Percentiles rank a stretch among this genome's conserved stretches.
Evolutionary conservation across 1,140 invertebrate genomes (phyloP).

Genomic region (Aphaenogaster rudis): DNA sequence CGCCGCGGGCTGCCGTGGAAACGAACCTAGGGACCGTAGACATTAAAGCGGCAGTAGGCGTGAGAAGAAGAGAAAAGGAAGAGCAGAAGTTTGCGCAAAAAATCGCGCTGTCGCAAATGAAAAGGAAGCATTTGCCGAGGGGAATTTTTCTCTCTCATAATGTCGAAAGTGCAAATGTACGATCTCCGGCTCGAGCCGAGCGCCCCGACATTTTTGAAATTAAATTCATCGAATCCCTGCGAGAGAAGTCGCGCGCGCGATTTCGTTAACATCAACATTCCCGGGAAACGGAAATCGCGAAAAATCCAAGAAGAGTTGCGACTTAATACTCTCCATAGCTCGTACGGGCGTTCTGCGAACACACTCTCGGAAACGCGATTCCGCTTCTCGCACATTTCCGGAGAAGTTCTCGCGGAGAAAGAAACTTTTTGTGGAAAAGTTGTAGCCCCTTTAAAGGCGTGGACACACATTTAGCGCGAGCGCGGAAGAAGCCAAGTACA

Average conservation of each 20-base stretch:
- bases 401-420: background rate
- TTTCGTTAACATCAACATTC: conserved; percentile 11
- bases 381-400: background rate
- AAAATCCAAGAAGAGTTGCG: conserved; percentile 6
- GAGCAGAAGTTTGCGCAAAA: background rate
- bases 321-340: background rate
- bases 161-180: background rate
- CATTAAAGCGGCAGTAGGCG: conserved; percentile 24
- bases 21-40: conserved; percentile 53
- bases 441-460: background rate
- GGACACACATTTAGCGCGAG: conserved; percentile 15
- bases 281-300: background rate
- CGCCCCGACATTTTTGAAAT: background rate
- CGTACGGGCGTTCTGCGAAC: background rate
- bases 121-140: conserved; percentile 6
- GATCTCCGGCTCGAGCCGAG: background rate
- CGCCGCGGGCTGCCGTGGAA: conserved; percentile 71
- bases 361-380: background rate
- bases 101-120: conserved; percentile 14
- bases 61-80: background rate
- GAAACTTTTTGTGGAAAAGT: conserved; percentile 21
- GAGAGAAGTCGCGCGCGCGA: background rate
- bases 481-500: conserved; percentile 22
- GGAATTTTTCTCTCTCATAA: conserved; percentile 10
- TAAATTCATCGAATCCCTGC: background rate